Evolutionary conservation across 2,113 vertebrate genomes (phyloP).

Genomic region (Actenoides hombroni): DNA sequence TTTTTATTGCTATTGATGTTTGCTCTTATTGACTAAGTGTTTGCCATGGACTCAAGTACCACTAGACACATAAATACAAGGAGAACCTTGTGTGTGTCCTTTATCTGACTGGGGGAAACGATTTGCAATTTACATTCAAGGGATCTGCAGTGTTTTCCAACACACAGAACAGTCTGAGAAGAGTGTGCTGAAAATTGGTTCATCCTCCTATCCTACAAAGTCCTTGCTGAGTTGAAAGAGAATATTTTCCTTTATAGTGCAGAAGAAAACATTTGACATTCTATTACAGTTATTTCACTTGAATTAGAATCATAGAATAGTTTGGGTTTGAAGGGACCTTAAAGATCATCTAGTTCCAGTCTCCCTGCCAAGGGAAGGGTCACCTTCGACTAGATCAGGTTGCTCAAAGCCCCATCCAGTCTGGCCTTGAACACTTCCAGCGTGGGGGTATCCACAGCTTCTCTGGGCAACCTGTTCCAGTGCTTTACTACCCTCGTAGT

Average conservation of each 20-base stretch:
- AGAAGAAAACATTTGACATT: slow-evolving; percentile 38
- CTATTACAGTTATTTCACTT: slow-evolving; percentile 20
- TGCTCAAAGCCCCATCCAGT: background rate
- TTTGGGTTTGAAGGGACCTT: background rate
- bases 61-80: slow-evolving; percentile 63
- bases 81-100: slow-evolving; percentile 60
- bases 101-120: slow-evolving; percentile 52
- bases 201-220: slow-evolving; percentile 42
- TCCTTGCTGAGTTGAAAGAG: slow-evolving; percentile 54
- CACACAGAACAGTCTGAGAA: background rate
- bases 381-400: background rate
- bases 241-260: slow-evolving; percentile 46
- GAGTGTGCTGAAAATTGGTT: slow-evolving; percentile 30
- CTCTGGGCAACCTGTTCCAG: background rate
- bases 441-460: background rate
- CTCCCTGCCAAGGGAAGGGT: background rate
- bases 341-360: background rate
- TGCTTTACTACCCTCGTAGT: background rate
- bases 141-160: slow-evolving; percentile 18
- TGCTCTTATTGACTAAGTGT: slow-evolving; percentile 69
- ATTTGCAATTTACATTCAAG: slow-evolving; percentile 53
- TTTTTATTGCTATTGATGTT: slow-evolving; percentile 73
- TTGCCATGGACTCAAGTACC: slow-evolving; percentile 38
- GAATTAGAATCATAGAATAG: background rate
- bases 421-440: background rate